Evolutionary conservation across 2,113 vertebrate species (phyloP).

Genomic region (Copsychus sechellarum): DNA sequence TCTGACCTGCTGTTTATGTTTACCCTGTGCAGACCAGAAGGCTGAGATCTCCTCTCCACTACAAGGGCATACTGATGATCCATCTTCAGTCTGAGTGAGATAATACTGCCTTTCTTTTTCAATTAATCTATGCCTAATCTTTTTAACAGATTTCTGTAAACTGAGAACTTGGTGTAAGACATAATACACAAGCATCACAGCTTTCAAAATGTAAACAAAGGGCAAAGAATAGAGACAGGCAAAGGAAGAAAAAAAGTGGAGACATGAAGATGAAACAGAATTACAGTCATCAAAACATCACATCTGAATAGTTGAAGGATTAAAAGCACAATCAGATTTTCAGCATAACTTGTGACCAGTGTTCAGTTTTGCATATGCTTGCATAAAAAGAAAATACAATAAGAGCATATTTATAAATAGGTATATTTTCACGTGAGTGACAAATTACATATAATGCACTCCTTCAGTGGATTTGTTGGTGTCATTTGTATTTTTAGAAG

Average conservation of each 20-base stretch:
- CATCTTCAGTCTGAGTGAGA: neutral
- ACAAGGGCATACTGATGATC: neutral
- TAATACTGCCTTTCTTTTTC: neutral
- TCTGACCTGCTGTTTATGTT: neutral
- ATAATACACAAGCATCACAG: neutral
- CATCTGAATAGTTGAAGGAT: neutral
- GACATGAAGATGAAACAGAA: neutral
- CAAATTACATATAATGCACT: neutral
- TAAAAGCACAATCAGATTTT: neutral
- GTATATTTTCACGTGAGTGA: neutral
- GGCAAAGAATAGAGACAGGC: fast-evolving
- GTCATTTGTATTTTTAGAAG: neutral
- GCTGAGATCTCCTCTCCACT: neutral
- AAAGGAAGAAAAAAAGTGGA: neutral
- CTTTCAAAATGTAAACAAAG: neutral
- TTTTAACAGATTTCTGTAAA: neutral
- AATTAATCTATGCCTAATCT: neutral
- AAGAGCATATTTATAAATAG: neutral
- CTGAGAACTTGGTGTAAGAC: neutral
- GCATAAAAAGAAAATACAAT: neutral
- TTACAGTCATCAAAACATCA: neutral
- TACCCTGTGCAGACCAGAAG: neutral
- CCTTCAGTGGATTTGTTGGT: neutral
- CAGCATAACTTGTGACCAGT: fast-evolving
- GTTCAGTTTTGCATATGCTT: neutral